Conservation (phyloP, 2,113 vertebrate species). For the Dasyornis broadbenti region DNA sequence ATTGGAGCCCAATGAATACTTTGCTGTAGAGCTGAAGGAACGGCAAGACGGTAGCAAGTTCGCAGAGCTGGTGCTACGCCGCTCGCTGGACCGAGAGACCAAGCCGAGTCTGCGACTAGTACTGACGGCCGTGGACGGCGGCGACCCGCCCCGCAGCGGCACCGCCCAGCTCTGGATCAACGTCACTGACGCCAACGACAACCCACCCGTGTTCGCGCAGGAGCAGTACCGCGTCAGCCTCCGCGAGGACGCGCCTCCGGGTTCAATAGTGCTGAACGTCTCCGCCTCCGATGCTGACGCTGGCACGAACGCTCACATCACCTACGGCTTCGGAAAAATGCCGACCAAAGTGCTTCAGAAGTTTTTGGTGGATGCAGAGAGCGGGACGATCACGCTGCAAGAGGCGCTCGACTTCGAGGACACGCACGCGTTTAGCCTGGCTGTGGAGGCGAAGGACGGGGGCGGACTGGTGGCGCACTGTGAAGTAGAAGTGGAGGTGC, state of each 20-base stretch:
- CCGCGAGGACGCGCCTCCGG: conserved; percentile 48
- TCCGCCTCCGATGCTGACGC: conserved; percentile 66
- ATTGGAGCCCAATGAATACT: conserved; percentile 4
- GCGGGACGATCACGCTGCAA: background rate
- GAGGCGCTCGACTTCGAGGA: conserved; percentile 41
- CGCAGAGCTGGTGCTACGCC: too few species aligned
- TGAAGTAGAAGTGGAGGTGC: background rate
- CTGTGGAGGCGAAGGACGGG: background rate
- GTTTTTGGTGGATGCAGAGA: conserved; percentile 1
- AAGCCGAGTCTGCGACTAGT: too few species aligned
- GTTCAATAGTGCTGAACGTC: conserved; percentile 51
- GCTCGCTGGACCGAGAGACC: too few species aligned
- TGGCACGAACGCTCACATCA: conserved; percentile 45
- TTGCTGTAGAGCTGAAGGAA: conserved; percentile 49
- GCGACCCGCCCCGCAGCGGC: background rate
- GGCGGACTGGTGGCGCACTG: background rate
- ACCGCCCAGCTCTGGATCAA: conserved; percentile 50
- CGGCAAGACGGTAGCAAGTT: too few species aligned
- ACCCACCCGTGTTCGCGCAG: conserved; percentile 66
- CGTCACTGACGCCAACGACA: conserved; percentile 74
- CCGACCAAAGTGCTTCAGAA: background rate
- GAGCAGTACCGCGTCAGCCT: conserved; percentile 54
- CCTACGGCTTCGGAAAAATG: background rate
- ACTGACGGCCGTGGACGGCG: too few species aligned
- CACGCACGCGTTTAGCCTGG: background rate